Base-by-base conservation (phyloP, 2,797 vertebrate genomes). In the Macroramphosus scolopax region DNA sequence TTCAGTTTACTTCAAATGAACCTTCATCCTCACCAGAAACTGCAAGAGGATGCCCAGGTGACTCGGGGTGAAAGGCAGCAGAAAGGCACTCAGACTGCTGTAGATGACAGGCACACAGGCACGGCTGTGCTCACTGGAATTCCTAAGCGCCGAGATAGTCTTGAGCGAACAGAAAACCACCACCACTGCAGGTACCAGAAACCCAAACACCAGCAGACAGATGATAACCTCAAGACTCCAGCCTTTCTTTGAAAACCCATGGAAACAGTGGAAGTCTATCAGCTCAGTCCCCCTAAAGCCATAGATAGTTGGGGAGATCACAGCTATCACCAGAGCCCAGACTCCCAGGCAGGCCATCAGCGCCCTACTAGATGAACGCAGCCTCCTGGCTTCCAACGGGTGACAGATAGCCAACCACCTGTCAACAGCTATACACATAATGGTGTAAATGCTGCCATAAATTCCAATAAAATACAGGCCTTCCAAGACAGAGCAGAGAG, bases 361-460 rank as follows among this genome's bases (percentile, higher is more conserved):
- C 13, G 90, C 89, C 3, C 34, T 76, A 46, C n/a, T 78, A 12
- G 85, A 88, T 5, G 94, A 96, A 0, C 92, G 91, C 20, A 91
- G 37, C 41, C 67, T 61, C 62, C 79, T 90, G 38, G 88, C 86
- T 46, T 46, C 70, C 40, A 92, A 86, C 0, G 93, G 94, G 72
- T 91, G 65, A 61, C 63, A 90, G 60, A 98, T 93, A 28, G 85
- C 89, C 42, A 93, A 34, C 71, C 93, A 97, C 10, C 95, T 88
- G 60, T 96, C 93, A 3, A 92, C 20, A 1, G 92, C 90, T 63
- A 98, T 96, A 52, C 89, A 91, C 77, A 87, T 88, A 14, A 95
- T 94, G 15, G 86, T 94, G 70, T 93, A 94, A 76, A 97, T 88
- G 48, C 94, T 93, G 15, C 90, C 91, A 0, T 98, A 97, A 28